These are phyloP conservation scores for Polydesmus complanatus DNA, from an alignment of 2,888 invertebrate genomes.

Conservation along the genomic window DNA sequence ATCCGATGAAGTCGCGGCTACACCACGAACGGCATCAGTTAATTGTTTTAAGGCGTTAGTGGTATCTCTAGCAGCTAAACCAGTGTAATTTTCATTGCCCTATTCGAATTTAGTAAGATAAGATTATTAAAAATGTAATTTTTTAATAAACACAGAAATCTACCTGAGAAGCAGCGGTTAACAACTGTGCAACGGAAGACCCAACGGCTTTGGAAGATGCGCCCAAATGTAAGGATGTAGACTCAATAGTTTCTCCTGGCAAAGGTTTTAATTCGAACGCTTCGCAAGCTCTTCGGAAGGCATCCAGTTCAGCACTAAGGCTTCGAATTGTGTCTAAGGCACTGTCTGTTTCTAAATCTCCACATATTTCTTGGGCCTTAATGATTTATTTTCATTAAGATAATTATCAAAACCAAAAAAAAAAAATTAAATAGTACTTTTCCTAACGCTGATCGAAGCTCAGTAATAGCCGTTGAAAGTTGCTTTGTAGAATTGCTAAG, in stretches of 20 bases:
- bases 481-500: slow-evolving; percentile 56
- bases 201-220: slow-evolving; percentile 59
- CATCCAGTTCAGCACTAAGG: slow-evolving; percentile 65
- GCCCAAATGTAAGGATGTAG: slow-evolving; percentile 44
- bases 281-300: slow-evolving; percentile 59
- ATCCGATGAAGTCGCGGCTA: slow-evolving; percentile 54
- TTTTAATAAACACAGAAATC: slow-evolving; percentile 1
- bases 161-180: slow-evolving; percentile 64
- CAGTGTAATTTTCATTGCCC: slow-evolving; percentile 64
- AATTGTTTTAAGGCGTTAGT: slow-evolving; percentile 60
- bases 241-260: slow-evolving; percentile 66
- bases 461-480: slow-evolving; percentile 42
- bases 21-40: slow-evolving; percentile 58
- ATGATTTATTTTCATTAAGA: background rate
- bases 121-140: background rate
- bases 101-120: slow-evolving; percentile 20
- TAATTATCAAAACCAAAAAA: background rate
- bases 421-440: slow-evolving; percentile 31
- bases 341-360: slow-evolving; percentile 58
- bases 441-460: slow-evolving; percentile 43
- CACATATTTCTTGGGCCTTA: slow-evolving; percentile 56
- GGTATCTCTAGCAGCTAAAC: slow-evolving; percentile 65
- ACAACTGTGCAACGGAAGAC: slow-evolving; percentile 66
- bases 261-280: slow-evolving; percentile 59
- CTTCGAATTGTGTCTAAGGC: slow-evolving; percentile 68